Base-by-base conservation (phyloP, 2,888 invertebrate species). In the Ornithoptera priamus region DNA sequence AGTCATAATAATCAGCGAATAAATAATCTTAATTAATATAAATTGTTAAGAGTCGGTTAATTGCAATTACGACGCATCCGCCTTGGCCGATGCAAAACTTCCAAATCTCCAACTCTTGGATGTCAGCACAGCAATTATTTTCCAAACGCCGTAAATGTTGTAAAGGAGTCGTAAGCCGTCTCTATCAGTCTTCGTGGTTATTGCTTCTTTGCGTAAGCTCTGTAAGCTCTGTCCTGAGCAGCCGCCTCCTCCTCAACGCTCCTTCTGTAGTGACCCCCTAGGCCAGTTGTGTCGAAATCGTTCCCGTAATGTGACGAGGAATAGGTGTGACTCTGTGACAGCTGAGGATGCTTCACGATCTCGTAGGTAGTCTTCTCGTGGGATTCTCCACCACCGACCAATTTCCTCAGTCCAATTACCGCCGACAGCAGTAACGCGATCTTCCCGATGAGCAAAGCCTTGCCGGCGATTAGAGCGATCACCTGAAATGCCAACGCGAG, bases 321-420 rank as follows among this genome's bases (percentile, higher is more conserved):
- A 80, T 96, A 96, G 7, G 95, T 94, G 81, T 97, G 96, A 77
- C 94, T 95, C 82, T 96, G 96, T 65, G 95, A 95, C 68, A 96
- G 95, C 80, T 96, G 95, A n/a, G 97, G 97, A 86, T 97, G 96
- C 84, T 97, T 97, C 67, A 97, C 95, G 76, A 97, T 96, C 87
- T 97, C 97, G 75, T 97, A 96, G 7, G 97, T 97, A 0, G 96
- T 97, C 85, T 96, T 96, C 79, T 96, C 96, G 71, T 95, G 94
- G 22, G 94, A 94, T 73, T 95, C 95, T 65, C 93, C 93, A 30
- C 90, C 86, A 8, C 94, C 94, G 42, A 97, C 94, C 50, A 97
- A 89, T 78, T 97, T 96, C 92, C 97, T 97, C 67, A 97, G 88
- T 0, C 96, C 97, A 75, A 97, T 95, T 74, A 97, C 95, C 30